Base-by-base conservation (phyloP, 1,140 invertebrate genomes). In the Mylabris phalerata region DNA sequence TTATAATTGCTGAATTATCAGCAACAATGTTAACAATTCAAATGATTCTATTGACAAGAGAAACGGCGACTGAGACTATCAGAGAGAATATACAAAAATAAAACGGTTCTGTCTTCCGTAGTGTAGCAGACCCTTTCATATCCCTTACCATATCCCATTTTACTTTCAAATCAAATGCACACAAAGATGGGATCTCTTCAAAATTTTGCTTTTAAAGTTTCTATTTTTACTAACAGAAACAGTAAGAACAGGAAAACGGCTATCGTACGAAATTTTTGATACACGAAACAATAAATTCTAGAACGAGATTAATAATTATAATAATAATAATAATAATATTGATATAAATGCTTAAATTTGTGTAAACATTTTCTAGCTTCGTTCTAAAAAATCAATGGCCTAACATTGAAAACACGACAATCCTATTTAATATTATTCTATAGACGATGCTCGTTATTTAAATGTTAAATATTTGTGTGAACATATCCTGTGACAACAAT, bases 351-450 rank as follows among this genome's bases (percentile, higher is more conserved):
- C 32, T 32, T 61, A 45, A 50, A 51, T 52, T 54, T 50, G 45
- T 64, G 55, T 59, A 66, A 32, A 32, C 4, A 4, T 66, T 63
- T 67, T 59, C 59, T 61, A 64, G 56, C 67, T 65, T 62, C 32
- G 55, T 66, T 61, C 57, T 59, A 66, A 66, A 67, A 58, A 67
- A 65, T 67, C 65, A 66, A 70, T 68, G 68, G 67, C 68, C 67
- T 69, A 70, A 68, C 68, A 65, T 67, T 67, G 67, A 69, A 32
- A 70, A 70, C 65, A 63, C 57, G 68, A 70, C 68, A 70, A 70
- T 70, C 68, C 65, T 63, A 59, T 65, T 59, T 63, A 58, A 59
- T 50, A 58, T 48, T 59, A 62, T 40, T 57, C 42, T 63, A 52
- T 56, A 40, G 47, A 56, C 54, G 47, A 48, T 56, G 41, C 24